These are phyloP conservation scores for Macropus fuliginosus DNA, from an alignment of 2,797 vertebrate species.

Conservation along the genomic window DNA sequence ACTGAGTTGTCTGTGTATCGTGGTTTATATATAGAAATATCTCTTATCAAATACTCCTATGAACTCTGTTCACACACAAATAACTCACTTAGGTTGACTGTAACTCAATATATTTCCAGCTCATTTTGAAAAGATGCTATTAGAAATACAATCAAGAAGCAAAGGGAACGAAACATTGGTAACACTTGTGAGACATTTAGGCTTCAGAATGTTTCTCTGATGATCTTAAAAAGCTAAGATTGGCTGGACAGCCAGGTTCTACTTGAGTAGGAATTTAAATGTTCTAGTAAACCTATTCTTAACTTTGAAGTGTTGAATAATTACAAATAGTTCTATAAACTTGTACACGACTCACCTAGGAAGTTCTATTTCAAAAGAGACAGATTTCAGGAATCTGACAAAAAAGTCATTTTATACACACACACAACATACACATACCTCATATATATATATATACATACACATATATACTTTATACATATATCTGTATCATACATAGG, in stretches of 20 bases:
- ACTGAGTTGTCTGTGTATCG: background rate
- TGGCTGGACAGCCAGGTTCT: background rate
- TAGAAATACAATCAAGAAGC: background rate
- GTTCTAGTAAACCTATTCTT: background rate
- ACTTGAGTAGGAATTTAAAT: background rate
- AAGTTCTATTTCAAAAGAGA: background rate
- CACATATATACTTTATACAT: background rate
- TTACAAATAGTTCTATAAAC: background rate
- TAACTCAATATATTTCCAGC: background rate
- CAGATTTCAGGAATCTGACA: background rate
- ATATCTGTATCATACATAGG: background rate
- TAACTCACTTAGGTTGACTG: background rate
- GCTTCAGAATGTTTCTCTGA: background rate
- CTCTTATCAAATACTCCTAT: background rate
- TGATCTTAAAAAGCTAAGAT: background rate
- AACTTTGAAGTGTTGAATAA: background rate
- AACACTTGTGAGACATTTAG: background rate
- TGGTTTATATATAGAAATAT: background rate
- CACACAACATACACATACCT: background rate
- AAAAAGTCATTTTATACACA: background rate
- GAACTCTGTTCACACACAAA: background rate
- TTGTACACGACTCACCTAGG: background rate
- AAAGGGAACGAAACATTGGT: background rate
- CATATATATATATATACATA: background rate
- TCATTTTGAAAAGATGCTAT: background rate